Conservation (phyloP, 2,888 invertebrate species). For the Dicroscelio sp. region DNA sequence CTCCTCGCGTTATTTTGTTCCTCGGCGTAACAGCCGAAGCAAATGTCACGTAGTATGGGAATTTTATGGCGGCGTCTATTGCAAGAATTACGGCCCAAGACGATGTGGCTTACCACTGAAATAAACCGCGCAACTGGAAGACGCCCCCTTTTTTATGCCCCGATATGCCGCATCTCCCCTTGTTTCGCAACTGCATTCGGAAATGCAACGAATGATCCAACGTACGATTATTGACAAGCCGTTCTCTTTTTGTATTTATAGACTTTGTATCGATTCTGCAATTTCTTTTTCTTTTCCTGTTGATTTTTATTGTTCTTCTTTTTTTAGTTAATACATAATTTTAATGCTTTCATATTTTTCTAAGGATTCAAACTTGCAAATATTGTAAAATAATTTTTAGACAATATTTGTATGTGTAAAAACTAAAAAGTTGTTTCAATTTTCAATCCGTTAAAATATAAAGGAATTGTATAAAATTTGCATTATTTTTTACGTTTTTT, state of each 20-base stretch:
- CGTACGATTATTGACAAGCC: conserved; percentile 49
- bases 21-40: conserved; percentile 83
- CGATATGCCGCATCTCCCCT: conserved; percentile 31
- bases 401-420: too few relatives aligned
- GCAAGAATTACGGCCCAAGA: conserved; percentile 82
- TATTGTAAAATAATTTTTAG: too few relatives aligned
- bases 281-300: background rate
- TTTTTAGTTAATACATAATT: too few relatives aligned
- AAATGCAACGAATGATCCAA: conserved; percentile 52
- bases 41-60: conserved; percentile 86
- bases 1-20: conserved; percentile 85
- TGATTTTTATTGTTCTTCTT: too few relatives aligned
- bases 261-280: conserved; percentile 1
- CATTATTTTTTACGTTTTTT: too few relatives aligned
- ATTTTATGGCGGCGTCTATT: conserved; percentile 86
- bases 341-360: too few relatives aligned
- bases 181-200: conserved; percentile 53
- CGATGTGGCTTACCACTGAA: conserved; percentile 70
- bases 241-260: conserved; percentile 24
- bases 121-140: conserved; percentile 65
- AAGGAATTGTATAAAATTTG: too few relatives aligned
- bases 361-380: too few relatives aligned
- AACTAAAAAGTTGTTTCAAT: too few relatives aligned
- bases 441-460: too few relatives aligned
- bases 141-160: conserved; percentile 58